Evolutionary conservation across 37 sponge, comb jelly and placozoan genomes (phyloP).

Genomic region (Halisarca cf. caerulea): DNA sequence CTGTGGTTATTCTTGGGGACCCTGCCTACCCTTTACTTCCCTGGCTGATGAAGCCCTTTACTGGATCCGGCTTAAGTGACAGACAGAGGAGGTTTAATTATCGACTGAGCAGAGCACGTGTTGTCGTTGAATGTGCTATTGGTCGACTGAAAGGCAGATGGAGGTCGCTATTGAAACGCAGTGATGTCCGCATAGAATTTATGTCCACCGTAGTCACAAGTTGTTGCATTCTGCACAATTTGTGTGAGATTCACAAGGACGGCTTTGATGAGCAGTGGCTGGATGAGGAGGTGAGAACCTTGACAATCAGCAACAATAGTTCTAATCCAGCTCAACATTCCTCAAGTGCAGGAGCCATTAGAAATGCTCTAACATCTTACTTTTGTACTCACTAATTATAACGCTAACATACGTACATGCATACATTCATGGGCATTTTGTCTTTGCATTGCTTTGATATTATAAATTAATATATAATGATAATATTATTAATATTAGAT

Average conservation of each 20-base stretch:
- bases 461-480: no score
- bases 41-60: slow-evolving; percentile 49
- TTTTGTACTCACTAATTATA: no score
- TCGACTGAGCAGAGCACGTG: slow-evolving; percentile 50
- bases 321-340: no score
- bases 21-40: slow-evolving; percentile 54
- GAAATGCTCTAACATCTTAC: no score
- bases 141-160: slow-evolving; percentile 59
- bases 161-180: slow-evolving; percentile 38
- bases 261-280: slow-evolving; percentile 26
- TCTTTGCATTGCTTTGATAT: no score
- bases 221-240: slow-evolving; percentile 30
- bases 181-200: slow-evolving; percentile 13
- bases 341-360: no score
- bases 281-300: no score
- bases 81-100: slow-evolving; percentile 35
- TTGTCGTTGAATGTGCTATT: slow-evolving; percentile 51
- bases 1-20: slow-evolving; percentile 50
- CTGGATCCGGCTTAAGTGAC: not conserved
- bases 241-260: slow-evolving; percentile 37
- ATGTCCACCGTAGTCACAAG: not conserved
- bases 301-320: no score
- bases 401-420: no score
- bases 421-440: no score
- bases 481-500: no score